Base-by-base conservation (phyloP, 2,797 vertebrate genomes). In the Pelodytes ibericus region DNA sequence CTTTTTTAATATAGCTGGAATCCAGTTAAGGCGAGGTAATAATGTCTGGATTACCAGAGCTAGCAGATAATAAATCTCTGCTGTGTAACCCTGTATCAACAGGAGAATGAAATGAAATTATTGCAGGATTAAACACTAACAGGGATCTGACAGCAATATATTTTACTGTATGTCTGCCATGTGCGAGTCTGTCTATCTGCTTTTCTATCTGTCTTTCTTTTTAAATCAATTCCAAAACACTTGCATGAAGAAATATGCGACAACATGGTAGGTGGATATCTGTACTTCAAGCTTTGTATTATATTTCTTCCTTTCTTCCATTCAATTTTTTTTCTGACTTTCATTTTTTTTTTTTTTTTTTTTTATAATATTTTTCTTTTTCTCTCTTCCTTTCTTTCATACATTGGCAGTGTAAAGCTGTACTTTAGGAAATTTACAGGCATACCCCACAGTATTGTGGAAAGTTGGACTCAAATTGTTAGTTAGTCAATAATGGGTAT, bases 11-110 rank as follows among this genome's bases (percentile, higher is more conserved):
- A 79, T 79, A 68, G 65, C 77, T 74, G 58, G 77, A 79, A 79
- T 79, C 77, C 77, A 79, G 70, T 79, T 79, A 79, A 79, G 77
- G 77, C 77, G 64, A 79, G 67, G 77, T 74, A 79, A 79, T 79
- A 79, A 79, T 62, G 77, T 74, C 77, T 79, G 77, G 77, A 73
- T 79, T 79, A 79, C 71, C 58, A 31, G 22, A 73, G 77, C 64
- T 65, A 26, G 71, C 71, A 57, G 71, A 69, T 79, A 79, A 79
- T 79, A 73, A 73, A 79, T 79, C 77, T 79, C 64, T 33, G 57
- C 64, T 73, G 57, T 79, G 77, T 79, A 79, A 79, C 77, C 71
- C 77, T 79, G 71, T 79, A 79, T 79, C 77, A 73, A 79, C 77
- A 79, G 71, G 56, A 73, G 64, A 61, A 60, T 27, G 16, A 66